Conservation (phyloP, 2,888 invertebrate genomes). For the Drosophila anomelani region DNA sequence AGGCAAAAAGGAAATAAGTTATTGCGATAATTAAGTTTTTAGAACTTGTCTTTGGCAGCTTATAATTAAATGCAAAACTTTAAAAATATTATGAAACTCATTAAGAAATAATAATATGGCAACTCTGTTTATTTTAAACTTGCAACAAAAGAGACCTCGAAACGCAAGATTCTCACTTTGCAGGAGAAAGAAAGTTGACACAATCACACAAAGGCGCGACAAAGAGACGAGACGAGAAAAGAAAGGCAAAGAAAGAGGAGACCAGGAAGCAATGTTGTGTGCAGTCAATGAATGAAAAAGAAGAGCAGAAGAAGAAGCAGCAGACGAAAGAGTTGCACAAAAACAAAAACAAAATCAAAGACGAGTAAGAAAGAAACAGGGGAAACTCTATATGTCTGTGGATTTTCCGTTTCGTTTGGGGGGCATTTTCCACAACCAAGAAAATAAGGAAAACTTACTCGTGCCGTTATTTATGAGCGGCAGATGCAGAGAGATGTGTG, state of each 20-base stretch:
- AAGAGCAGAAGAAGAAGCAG: slow-evolving; percentile 18
- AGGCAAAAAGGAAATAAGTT: neutral
- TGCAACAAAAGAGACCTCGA: slow-evolving; percentile 27
- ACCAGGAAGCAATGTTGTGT: slow-evolving; percentile 61
- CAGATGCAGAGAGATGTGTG: slow-evolving; percentile 57
- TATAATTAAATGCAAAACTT: neutral
- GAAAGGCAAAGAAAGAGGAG: slow-evolving; percentile 57
- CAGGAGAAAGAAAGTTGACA: slow-evolving; percentile 57
- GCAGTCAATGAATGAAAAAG: slow-evolving; percentile 56
- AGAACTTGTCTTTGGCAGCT: neutral
- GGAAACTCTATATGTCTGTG: slow-evolving; percentile 16
- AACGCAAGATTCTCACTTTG: slow-evolving; percentile 23
- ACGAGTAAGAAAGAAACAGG: slow-evolving; percentile 20
- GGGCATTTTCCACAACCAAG: slow-evolving; percentile 28
- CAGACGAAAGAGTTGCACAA: slow-evolving; percentile 32
- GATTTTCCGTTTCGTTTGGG: slow-evolving; percentile 46
- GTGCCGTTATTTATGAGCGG: slow-evolving; percentile 69
- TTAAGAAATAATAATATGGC: too few species aligned
- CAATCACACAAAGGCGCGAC: slow-evolving; percentile 40
- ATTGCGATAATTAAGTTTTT: neutral
- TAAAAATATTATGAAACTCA: neutral
- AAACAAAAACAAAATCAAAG: neutral
- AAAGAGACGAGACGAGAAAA: slow-evolving; percentile 27
- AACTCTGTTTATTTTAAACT: slow-evolving; percentile 10
- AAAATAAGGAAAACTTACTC: slow-evolving; percentile 55